Evolutionary conservation across 2,888 invertebrate genomes (phyloP).

Genomic region (Drosophila barbarae): DNA sequence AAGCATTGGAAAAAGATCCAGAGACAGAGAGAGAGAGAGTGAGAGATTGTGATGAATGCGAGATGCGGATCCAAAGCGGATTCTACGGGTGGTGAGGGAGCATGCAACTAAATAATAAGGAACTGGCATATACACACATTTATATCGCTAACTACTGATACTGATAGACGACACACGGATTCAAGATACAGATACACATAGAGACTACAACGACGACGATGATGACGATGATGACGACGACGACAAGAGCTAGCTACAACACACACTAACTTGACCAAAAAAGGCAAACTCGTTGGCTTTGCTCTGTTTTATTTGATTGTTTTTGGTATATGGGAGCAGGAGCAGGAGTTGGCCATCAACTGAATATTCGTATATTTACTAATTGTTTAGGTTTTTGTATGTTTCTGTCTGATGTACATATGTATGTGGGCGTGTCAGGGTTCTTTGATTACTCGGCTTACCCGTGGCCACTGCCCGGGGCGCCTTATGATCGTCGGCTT

Average conservation of each 20-base stretch:
- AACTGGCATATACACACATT: neutral
- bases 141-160: constrained; percentile 15
- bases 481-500: constrained; percentile 73
- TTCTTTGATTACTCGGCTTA: constrained; percentile 59
- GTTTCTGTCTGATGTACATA: constrained; percentile 16
- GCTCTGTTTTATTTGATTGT: constrained; percentile 2
- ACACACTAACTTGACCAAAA: constrained; percentile 8
- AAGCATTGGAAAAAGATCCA: constrained; percentile 48
- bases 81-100: constrained; percentile 13
- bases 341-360: constrained; percentile 4
- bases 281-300: constrained; percentile 17
- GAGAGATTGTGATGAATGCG: constrained; percentile 28
- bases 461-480: constrained; percentile 70
- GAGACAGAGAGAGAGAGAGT: constrained; percentile 10
- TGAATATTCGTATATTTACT: neutral
- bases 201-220: constrained; percentile 1
- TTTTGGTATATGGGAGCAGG: neutral
- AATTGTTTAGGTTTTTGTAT: neutral
- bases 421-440: neutral
- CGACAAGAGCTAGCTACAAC: constrained; percentile 4
- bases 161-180: neutral
- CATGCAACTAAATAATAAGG: constrained; percentile 30
- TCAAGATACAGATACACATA: neutral
- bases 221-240: neutral
- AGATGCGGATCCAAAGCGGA: constrained; percentile 7